Conservation (phyloP, 1,140 invertebrate genomes). For the Sitodiplosis mosellana region DNA sequence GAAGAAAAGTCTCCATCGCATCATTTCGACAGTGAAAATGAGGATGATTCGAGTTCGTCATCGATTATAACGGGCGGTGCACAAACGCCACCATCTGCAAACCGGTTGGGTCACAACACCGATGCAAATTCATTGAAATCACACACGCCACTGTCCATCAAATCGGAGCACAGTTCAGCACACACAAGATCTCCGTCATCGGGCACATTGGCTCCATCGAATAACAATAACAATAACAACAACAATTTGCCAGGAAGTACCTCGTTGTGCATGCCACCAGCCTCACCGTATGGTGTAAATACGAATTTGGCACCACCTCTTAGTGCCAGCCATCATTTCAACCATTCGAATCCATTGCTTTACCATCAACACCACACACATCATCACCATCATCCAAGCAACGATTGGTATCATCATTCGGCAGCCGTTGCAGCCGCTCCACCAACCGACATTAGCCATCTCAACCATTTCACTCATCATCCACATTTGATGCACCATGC, state of each 20-base stretch:
- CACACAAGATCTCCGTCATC: slow-evolving; percentile 11
- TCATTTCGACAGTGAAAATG: slow-evolving; percentile 34
- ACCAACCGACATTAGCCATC: slow-evolving; percentile 25
- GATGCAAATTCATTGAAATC: slow-evolving; percentile 23
- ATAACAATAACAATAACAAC: slow-evolving; percentile 23
- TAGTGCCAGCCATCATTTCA: slow-evolving; percentile 14
- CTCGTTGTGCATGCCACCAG: slow-evolving; percentile 7
- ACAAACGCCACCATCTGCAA: slow-evolving; percentile 26
- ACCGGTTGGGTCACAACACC: background rate
- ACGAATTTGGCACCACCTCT: slow-evolving; percentile 9
- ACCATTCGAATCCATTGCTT: too few species aligned
- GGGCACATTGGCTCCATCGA: slow-evolving; percentile 8
- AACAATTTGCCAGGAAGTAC: slow-evolving; percentile 16
- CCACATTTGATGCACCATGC: slow-evolving; percentile 30
- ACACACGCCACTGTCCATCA: slow-evolving; percentile 22
- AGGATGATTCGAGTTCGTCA: slow-evolving; percentile 34
- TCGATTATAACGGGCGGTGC: slow-evolving; percentile 23
- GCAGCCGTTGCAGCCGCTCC: slow-evolving; percentile 42
- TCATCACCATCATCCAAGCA: slow-evolving; percentile 22
- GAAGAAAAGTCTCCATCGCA: slow-evolving; percentile 30
- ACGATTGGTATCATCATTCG: slow-evolving; percentile 23
- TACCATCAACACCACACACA: slow-evolving; percentile 23
- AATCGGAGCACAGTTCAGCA: slow-evolving; percentile 11
- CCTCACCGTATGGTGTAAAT: background rate
- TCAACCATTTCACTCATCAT: slow-evolving; percentile 32